A percentile compares a stretch with the other conserved stretches of the same genome.
Conservation (phyloP, 2,888 invertebrate genomes). For the Itoplectis maculator region DNA sequence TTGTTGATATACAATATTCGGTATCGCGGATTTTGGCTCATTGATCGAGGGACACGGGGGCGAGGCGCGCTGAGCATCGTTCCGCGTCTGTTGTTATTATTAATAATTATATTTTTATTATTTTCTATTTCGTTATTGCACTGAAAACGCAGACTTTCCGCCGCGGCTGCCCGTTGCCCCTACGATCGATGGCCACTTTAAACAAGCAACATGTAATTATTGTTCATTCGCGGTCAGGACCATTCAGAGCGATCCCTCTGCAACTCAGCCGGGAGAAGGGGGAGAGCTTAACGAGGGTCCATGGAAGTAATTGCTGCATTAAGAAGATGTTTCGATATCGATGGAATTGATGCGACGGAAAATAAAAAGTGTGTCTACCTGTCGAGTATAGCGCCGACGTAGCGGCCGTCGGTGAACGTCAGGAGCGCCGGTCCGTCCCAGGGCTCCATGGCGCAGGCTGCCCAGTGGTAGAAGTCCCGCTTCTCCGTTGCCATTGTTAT, state of each 20-base stretch:
- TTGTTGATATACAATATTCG: constrained; percentile 34
- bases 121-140: constrained; percentile 8
- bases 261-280: constrained; percentile 44
- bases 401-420: constrained; percentile 99
- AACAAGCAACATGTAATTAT: constrained; percentile 52
- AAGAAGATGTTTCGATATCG: constrained; percentile 55
- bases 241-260: constrained; percentile 48
- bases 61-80: constrained; percentile 24
- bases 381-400: constrained; percentile 94
- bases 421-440: constrained; percentile 99
- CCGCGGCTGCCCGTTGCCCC: constrained; percentile 55
- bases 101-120: constrained; percentile 5
- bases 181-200: constrained; percentile 58
- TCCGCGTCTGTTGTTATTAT: constrained; percentile 22
- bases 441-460: constrained; percentile 99
- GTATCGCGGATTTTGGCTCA: constrained; percentile 35
- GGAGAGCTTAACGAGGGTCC: constrained; percentile 51
- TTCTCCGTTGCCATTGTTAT: constrained; percentile 96
- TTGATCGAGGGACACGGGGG: constrained; percentile 64
- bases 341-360: constrained; percentile 41
- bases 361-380: constrained; percentile 81
- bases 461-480: constrained; percentile 98
- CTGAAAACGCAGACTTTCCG: constrained; percentile 43
- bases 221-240: constrained; percentile 52
- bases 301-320: constrained; percentile 72